phyloP scores from a whole-genome alignment of 2,113 vertebrate genomes.

The Rhea pennata region DNA sequence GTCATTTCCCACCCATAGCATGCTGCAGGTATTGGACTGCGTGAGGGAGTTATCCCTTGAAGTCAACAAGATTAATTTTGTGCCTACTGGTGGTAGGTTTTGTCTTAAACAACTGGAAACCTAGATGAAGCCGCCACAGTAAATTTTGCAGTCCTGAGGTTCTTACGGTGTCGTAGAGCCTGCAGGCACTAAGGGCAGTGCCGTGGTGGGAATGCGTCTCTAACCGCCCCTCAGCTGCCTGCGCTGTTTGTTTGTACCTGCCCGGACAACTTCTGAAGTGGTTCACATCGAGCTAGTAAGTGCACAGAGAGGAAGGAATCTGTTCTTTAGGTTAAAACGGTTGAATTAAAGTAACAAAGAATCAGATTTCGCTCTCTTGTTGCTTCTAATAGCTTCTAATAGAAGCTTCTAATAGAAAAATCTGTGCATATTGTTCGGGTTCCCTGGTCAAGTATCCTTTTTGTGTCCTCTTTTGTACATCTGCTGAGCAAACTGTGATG shows the following conservation, averaged over 20 bases:
- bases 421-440: background rate
- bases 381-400: background rate
- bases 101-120: background rate
- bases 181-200: accelerated
- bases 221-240: background rate
- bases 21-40: accelerated
- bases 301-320: background rate
- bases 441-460: background rate
- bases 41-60: background rate
- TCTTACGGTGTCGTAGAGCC: background rate
- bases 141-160: background rate
- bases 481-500: background rate
- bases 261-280: background rate
- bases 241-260: background rate
- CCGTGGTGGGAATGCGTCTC: background rate
- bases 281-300: background rate
- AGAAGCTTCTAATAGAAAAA: background rate
- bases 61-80: background rate
- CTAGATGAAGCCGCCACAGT: background rate
- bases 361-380: background rate
- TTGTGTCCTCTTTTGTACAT: background rate
- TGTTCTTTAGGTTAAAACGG: accelerated
- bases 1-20: background rate
- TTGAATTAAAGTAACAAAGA: background rate
- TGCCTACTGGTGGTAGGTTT: background rate